These are phyloP conservation scores for Oncopodura yosiiana DNA, from an alignment of 1,140 invertebrate genomes.

Conservation along the genomic window DNA sequence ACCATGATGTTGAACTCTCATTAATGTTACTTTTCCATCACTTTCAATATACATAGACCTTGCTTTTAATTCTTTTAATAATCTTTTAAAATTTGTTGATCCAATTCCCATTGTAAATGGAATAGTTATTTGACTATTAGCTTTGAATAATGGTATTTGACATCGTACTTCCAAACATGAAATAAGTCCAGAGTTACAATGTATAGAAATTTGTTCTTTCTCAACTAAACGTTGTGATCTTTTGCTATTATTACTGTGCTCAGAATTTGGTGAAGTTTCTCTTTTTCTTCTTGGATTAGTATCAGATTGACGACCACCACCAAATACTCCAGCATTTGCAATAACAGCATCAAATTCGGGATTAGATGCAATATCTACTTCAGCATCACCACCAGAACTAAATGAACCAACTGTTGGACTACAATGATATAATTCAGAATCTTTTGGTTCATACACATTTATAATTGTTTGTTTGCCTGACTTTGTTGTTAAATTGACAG, in stretches of 20 bases:
- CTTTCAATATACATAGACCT: not conserved
- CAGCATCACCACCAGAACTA: not conserved
- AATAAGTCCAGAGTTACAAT: no score
- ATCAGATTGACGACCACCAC: not conserved
- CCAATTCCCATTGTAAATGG: not conserved
- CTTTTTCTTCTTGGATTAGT: not conserved
- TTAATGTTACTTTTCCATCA: not conserved
- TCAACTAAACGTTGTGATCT: no score
- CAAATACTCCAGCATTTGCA: not conserved
- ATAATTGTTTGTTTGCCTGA: not conserved
- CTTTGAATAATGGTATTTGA: not conserved
- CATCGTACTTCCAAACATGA: no score
- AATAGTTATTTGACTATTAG: not conserved
- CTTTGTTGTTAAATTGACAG: not conserved
- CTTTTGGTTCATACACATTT: not conserved
- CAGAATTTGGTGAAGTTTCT: no score
- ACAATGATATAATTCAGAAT: slow-evolving; percentile 1
- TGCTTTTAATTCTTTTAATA: not conserved
- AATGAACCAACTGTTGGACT: not conserved
- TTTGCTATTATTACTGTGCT: no score
- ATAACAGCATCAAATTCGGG: no score
- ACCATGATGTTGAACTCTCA: not conserved
- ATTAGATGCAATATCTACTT: no score
- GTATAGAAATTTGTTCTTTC: no score
- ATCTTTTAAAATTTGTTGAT: not conserved